Conservation (phyloP, 2,888 invertebrate species). For the Schizotus pectinicornis region DNA sequence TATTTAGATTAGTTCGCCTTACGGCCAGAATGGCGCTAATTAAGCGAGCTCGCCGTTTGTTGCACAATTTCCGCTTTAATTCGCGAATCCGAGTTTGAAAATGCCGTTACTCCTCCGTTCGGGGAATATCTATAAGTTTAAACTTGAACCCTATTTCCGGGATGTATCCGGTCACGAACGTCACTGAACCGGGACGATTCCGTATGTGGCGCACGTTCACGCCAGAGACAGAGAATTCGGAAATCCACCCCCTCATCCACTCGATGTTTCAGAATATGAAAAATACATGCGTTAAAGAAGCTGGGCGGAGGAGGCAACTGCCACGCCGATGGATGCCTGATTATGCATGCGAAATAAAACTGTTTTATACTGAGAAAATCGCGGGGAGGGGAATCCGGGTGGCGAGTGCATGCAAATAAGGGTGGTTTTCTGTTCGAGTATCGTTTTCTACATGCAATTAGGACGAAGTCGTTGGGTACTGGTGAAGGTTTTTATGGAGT, state of each 20-base stretch:
- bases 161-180: constrained; percentile 35
- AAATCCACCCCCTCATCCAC: constrained; percentile 18
- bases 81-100: neutral
- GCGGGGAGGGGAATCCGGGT: neutral
- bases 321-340: constrained; percentile 8
- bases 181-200: constrained; percentile 28
- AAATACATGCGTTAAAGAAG: constrained; percentile 21
- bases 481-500: too few species aligned
- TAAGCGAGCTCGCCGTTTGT: constrained; percentile 6
- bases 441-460: too few species aligned
- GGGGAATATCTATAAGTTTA: constrained; percentile 4
- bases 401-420: constrained; percentile 4
- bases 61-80: constrained; percentile 2
- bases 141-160: constrained; percentile 33
- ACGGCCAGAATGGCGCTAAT: constrained; percentile 9
- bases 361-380: constrained; percentile 9
- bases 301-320: too few species aligned
- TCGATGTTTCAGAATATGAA: constrained; percentile 24
- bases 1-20: constrained; percentile 9
- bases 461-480: too few species aligned
- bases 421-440: too few species aligned
- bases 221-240: constrained; percentile 16
- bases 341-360: constrained; percentile 23
- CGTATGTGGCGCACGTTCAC: constrained; percentile 15
- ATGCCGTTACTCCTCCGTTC: constrained; percentile 5